Percentiles rank a stretch among this genome's conserved stretches.
These are phyloP conservation scores for Callyntrura sp. DNA, from an alignment of 2,888 invertebrate genomes.

Conservation along the genomic window DNA sequence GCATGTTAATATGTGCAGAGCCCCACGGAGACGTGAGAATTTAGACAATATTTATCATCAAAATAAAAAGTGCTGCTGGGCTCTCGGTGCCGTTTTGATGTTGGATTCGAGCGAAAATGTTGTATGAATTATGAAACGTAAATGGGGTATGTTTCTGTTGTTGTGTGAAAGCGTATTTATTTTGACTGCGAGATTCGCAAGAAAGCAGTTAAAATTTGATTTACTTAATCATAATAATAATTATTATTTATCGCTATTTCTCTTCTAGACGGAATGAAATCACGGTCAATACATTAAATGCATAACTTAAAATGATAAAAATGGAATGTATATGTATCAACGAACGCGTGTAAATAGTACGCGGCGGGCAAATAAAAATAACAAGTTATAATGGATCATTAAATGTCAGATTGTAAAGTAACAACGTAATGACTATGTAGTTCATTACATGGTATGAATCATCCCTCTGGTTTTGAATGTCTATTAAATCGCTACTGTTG, in stretches of 20 bases:
- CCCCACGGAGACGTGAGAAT: slow-evolving; percentile 36
- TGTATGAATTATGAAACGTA: neutral
- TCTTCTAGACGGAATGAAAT: neutral
- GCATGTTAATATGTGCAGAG: neutral
- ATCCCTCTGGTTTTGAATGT: neutral
- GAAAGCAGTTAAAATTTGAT: too few relatives aligned
- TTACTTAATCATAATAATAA: too few relatives aligned
- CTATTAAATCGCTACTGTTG: neutral
- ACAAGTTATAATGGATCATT: slow-evolving; percentile 13
- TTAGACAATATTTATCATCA: neutral
- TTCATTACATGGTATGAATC: slow-evolving; percentile 2
- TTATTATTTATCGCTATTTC: too few relatives aligned
- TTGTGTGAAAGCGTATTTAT: neutral
- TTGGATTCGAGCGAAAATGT: neutral
- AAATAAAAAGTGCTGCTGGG: too few relatives aligned
- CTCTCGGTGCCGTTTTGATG: neutral
- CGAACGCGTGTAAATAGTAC: neutral
- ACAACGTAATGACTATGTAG: neutral
- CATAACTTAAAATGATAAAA: neutral
- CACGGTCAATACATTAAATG: neutral
- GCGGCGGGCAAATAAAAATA: neutral
- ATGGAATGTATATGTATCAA: neutral
- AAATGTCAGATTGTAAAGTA: slow-evolving; percentile 4
- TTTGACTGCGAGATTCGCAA: neutral
- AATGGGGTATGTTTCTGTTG: neutral